Evolutionary conservation across 1,140 invertebrate species (phyloP).

Genomic region (Sycophila sp.): DNA sequence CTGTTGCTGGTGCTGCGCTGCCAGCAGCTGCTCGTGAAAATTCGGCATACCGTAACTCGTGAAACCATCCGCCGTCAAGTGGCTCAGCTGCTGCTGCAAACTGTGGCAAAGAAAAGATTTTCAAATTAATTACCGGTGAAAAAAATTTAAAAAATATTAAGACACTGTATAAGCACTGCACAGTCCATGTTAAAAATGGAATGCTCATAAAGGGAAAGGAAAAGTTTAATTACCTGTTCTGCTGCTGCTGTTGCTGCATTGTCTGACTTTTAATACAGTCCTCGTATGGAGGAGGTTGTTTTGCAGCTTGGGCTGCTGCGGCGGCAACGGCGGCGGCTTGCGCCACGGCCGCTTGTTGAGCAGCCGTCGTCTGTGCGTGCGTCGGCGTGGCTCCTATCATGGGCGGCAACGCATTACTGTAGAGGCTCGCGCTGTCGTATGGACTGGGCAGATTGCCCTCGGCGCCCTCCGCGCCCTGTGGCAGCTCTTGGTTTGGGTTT

Average conservation of each 20-base stretch:
- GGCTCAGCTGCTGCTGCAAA: slow-evolving; percentile 69
- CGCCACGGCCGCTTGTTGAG: not conserved
- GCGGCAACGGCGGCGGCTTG: slow-evolving; percentile 24
- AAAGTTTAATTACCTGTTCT: slow-evolving; percentile 37
- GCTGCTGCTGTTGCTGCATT: slow-evolving; percentile 64
- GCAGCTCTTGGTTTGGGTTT: slow-evolving; percentile 69
- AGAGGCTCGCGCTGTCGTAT: slow-evolving; percentile 80
- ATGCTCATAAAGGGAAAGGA: not conserved
- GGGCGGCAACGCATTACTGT: slow-evolving; percentile 81
- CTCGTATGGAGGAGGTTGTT: slow-evolving; percentile 88
- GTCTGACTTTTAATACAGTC: slow-evolving; percentile 83
- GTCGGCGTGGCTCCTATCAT: slow-evolving; percentile 68
- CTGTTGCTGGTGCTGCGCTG: slow-evolving; percentile 68
- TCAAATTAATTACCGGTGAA: not conserved
- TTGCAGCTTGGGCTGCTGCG: slow-evolving; percentile 54
- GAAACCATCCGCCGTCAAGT: slow-evolving; percentile 64
- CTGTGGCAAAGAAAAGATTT: slow-evolving; percentile 38
- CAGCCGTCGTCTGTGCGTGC: slow-evolving; percentile 11
- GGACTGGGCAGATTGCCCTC: slow-evolving; percentile 74
- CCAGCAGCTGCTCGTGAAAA: slow-evolving; percentile 71
- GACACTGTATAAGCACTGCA: not conserved
- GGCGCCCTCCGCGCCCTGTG: slow-evolving; percentile 72
- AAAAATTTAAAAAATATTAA: not conserved
- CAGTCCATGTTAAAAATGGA: too few species aligned
- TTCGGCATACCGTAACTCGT: slow-evolving; percentile 71